Percentiles rank a stretch among this genome's conserved stretches.
Evolutionary conservation across 2,113 vertebrate species (phyloP).

Genomic region (Thymallus thymallus): DNA sequence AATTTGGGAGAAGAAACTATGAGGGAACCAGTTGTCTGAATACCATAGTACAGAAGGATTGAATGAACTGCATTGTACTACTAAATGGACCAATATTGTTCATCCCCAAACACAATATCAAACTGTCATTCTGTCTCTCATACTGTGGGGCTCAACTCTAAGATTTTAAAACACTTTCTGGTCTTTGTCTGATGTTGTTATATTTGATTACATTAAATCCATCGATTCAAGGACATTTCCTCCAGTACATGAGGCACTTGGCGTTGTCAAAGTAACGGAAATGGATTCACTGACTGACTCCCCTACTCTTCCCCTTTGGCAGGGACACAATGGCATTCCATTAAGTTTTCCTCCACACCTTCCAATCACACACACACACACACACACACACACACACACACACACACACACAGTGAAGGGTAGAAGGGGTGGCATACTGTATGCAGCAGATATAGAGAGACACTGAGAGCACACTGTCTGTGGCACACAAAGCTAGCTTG

Average conservation of each 20-base stretch:
- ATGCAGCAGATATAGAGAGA: too few species aligned
- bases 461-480: too few species aligned
- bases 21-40: neutral
- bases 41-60: neutral
- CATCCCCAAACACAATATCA: neutral
- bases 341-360: conserved; percentile 42
- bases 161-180: too few species aligned
- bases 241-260: conserved; percentile 16
- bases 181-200: neutral
- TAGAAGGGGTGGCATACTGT: neutral
- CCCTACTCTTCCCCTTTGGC: conserved; percentile 38
- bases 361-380: neutral
- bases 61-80: neutral
- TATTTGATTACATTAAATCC: neutral
- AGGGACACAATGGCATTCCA: conserved; percentile 49
- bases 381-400: too few species aligned
- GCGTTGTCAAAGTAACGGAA: conserved; percentile 6
- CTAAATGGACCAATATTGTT: neutral
- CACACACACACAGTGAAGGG: neutral
- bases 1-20: conserved; percentile 19
- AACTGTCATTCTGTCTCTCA: neutral
- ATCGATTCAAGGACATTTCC: conserved; percentile 3
- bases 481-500: too few species aligned
- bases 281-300: conserved; percentile 5
- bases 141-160: neutral